These are phyloP conservation scores for Pao palembangensis DNA, from an alignment of 2,113 vertebrate species.

Conservation along the genomic window DNA sequence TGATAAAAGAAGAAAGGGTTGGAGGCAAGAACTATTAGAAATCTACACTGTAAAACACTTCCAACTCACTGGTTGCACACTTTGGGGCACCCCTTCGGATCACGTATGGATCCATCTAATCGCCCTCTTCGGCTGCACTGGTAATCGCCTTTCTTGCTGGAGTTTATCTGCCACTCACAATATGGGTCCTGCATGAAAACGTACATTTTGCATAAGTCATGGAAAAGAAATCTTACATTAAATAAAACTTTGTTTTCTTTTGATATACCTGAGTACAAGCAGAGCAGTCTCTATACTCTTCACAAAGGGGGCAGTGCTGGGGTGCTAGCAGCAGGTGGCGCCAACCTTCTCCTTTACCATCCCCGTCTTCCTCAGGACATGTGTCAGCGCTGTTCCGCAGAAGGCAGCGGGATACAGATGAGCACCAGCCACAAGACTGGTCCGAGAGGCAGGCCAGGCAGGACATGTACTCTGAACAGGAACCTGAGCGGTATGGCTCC, in stretches of 20 bases:
- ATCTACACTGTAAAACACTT: neutral
- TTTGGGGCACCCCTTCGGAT: conserved; percentile 77
- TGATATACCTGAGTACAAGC: conserved; percentile 81
- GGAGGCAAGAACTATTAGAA: neutral
- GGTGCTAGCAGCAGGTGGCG: conserved; percentile 82
- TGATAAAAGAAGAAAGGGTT: neutral
- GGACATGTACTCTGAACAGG: conserved; percentile 79
- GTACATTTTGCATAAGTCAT: conserved; percentile 4
- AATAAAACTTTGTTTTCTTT: neutral
- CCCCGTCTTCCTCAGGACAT: conserved; percentile 64
- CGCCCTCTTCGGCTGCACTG: conserved; percentile 85
- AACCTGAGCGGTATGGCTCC: conserved; percentile 84
- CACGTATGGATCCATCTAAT: conserved; percentile 80
- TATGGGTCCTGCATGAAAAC: conserved; percentile 78
- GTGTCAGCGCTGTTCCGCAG: conserved; percentile 63
- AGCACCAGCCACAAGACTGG: conserved; percentile 91
- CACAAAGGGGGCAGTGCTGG: conserved; percentile 84
- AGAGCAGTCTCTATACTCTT: conserved; percentile 87
- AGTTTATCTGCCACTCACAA: conserved; percentile 89
- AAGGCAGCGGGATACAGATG: conserved; percentile 74
- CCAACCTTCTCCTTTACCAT: conserved; percentile 43
- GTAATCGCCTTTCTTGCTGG: conserved; percentile 86
- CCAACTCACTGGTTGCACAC: conserved; percentile 87
- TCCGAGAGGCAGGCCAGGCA: conserved; percentile 87
- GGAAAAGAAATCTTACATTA: neutral